Percentiles rank a stretch among this genome's conserved stretches.
Evolutionary conservation across 1,140 invertebrate genomes (phyloP).

Genomic region (Chionoecetes opilio): DNA sequence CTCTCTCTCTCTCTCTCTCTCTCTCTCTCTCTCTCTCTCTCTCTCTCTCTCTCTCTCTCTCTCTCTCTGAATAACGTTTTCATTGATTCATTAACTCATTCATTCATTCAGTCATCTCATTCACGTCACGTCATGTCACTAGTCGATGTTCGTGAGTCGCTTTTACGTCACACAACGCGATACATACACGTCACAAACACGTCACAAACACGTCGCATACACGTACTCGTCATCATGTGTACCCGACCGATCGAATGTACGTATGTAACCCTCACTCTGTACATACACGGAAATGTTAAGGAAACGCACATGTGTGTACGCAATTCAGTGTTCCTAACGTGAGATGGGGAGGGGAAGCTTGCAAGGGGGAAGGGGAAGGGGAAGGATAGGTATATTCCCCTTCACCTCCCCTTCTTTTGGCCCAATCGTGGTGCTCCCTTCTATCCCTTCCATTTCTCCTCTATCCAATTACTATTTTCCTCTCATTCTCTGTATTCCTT

Average conservation of each 20-base stretch:
- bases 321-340: background rate
- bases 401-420: too few species aligned
- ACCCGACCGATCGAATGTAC: background rate
- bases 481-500: background rate
- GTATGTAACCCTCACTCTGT: background rate
- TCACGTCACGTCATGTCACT: background rate
- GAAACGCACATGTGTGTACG: background rate
- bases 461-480: too few species aligned
- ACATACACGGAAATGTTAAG: background rate
- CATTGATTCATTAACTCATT: background rate
- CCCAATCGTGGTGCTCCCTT: too few species aligned
- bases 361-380: background rate
- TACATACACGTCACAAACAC: background rate
- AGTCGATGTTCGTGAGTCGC: background rate
- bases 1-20: too few species aligned
- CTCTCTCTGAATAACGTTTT: too few species aligned
- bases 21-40: too few species aligned
- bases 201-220: background rate
- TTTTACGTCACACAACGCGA: background rate
- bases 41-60: too few species aligned
- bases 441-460: too few species aligned
- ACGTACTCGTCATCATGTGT: background rate
- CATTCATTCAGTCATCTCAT: background rate
- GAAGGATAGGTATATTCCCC: background rate
- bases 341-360: background rate